Evolutionary conservation across 2,797 vertebrate genomes (phyloP), one percentile per base, ranked within the genome.

Genomic region (Acipenser ruthenus): DNA sequence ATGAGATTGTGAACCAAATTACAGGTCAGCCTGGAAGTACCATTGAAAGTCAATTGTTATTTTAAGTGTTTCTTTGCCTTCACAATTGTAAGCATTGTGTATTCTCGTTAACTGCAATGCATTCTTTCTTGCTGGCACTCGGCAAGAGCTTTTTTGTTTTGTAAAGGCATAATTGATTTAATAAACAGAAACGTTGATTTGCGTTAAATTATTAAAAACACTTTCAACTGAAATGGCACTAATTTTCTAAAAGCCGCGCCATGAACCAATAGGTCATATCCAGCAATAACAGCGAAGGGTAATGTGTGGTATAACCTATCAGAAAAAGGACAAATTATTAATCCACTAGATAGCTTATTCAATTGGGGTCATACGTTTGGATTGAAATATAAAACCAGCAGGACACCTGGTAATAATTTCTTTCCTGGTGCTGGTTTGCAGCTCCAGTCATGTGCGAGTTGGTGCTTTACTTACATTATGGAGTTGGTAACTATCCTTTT

Each of bases 1-100:
- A 87, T 86, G 83, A 89, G 86, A 89, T 92, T 71, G 70, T 77
- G 79, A 83, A 82, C 79, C 84, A 78, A 88, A 80, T 83, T 83
- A 75, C 74, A 75, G 88, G 86, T 88, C 89, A 86, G 78, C 71
- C 71, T 81, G 67, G 69, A 81, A 75, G 78, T 86, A 79, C 74
- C 76, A 72, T 78, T 78, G 80, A 82, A 83, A 84, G 81, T 83
- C 84, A 79, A 75, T 87, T 84, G 84, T 79, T 85, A 77, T 81
- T 87, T 85, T 78, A 83, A 83, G 83, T 79, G 75, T 79, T 80
- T 67, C 75, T 81, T 77, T 78, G 63, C 73, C 37, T 47, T 69
- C 69, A 74, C 73, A 23, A 60, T 74, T 72, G 73, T 69, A 65
- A 77, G 76, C 73, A 83, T 76, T 66, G 69, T 84, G 84, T 79